These are phyloP conservation scores for Andrena haemorrhoa DNA, from an alignment of 2,888 invertebrate species.

Conservation along the genomic window DNA sequence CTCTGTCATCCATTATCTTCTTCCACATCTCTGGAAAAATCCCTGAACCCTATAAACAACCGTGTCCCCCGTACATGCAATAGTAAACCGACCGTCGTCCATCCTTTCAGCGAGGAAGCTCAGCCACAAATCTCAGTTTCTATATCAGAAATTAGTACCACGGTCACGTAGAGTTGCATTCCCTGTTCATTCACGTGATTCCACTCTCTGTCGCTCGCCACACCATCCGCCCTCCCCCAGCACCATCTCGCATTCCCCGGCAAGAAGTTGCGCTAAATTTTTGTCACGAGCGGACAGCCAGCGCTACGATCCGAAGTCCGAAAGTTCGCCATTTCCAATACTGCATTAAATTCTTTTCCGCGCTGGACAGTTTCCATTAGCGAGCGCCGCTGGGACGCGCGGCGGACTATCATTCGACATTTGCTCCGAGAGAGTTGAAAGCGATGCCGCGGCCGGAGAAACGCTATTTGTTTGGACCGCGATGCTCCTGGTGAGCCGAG, in stretches of 20 bases:
- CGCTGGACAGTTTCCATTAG: constrained; percentile 46
- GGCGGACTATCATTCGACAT: constrained; percentile 40
- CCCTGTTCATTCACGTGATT: constrained; percentile 5
- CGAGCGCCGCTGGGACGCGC: background rate
- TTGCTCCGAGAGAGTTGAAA: constrained; percentile 33
- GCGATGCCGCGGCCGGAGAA: constrained; percentile 32
- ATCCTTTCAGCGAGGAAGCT: background rate
- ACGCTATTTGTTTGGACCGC: constrained; percentile 59
- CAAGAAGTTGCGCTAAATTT: constrained; percentile 25
- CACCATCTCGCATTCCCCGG: background rate
- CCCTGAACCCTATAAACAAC: background rate
- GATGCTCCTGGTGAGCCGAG: constrained; percentile 53
- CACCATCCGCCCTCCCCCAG: background rate
- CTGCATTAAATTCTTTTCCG: constrained; percentile 39
- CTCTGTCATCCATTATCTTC: too few relatives aligned
- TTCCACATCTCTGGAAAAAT: too few relatives aligned
- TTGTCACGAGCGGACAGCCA: constrained; percentile 22
- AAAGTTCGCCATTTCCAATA: constrained; percentile 33
- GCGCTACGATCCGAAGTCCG: background rate
- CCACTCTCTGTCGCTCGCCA: background rate
- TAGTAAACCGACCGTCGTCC: background rate
- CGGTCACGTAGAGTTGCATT: constrained; percentile 25
- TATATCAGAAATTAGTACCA: constrained; percentile 11
- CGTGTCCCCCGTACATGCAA: background rate
- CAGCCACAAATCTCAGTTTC: constrained; percentile 1